A percentile compares a stretch with the other conserved stretches of the same genome.
phyloP scores from a whole-genome alignment of 2,888 invertebrate genomes.

The Nipponacmea schrenckii region DNA sequence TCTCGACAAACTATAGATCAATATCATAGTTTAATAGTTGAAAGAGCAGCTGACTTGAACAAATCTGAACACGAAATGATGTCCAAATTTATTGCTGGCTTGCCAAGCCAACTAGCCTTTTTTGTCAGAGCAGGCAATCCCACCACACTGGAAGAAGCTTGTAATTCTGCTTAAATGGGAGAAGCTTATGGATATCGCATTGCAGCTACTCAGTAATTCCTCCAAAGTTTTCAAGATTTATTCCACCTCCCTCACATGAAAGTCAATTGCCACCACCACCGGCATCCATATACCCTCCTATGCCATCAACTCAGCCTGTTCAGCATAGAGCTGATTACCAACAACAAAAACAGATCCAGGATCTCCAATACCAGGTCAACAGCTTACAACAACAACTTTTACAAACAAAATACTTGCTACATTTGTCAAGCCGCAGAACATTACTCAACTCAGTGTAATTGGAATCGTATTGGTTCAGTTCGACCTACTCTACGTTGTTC shows the following conservation, averaged over 20 bases:
- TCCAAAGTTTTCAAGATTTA: too few species aligned
- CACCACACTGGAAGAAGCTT: neutral
- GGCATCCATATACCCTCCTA: too few species aligned
- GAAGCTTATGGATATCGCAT: neutral
- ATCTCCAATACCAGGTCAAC: too few species aligned
- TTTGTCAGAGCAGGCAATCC: slow-evolving; percentile 1
- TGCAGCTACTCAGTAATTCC: too few species aligned
- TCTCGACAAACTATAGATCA: neutral
- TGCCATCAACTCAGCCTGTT: too few species aligned
- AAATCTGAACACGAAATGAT: neutral
- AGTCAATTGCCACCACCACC: too few species aligned
- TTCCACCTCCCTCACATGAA: too few species aligned
- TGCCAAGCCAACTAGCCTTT: neutral
- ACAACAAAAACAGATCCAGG: too few species aligned
- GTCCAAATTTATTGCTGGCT: neutral
- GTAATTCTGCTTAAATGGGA: neutral
- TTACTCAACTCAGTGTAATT: neutral
- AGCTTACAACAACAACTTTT: too few species aligned
- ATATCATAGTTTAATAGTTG: neutral
- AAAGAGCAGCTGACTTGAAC: neutral
- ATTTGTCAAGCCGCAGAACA: neutral
- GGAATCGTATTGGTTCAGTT: neutral
- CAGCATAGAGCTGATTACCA: too few species aligned
- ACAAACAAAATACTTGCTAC: neutral
- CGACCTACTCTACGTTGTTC: neutral